These are phyloP conservation scores for Flexamia atlantica DNA, from an alignment of 2,888 invertebrate species.

Conservation along the genomic window DNA sequence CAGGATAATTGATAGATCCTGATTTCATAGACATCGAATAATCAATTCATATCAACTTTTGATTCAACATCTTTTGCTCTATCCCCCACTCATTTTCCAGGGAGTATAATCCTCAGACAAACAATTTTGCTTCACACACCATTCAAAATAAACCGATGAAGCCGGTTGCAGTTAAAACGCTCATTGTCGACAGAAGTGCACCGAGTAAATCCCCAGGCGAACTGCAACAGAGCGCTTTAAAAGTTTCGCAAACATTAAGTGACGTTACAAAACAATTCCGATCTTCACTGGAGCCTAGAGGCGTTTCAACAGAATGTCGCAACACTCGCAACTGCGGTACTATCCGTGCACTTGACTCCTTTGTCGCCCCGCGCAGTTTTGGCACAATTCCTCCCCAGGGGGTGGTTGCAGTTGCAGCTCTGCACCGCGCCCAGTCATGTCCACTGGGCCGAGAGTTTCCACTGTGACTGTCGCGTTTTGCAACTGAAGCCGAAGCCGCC, in stretches of 20 bases:
- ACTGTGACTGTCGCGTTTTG: neutral
- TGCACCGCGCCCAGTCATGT: neutral
- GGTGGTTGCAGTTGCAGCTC: neutral
- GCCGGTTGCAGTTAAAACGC: no score
- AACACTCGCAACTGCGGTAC: neutral
- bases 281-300: neutral
- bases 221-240: neutral
- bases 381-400: neutral
- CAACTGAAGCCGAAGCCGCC: conserved; percentile 15
- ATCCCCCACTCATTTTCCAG: no score
- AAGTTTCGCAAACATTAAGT: conserved; percentile 7
- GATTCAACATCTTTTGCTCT: no score
- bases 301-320: neutral
- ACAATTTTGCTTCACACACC: no score
- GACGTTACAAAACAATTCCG: conserved; percentile 14
- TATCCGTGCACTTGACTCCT: conserved; percentile 28
- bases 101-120: no score
- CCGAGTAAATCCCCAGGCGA: neutral
- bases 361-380: neutral
- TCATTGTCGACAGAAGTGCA: no score
- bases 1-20: no score
- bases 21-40: no score
- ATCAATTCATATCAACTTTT: no score
- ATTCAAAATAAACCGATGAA: no score
- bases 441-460: conserved; percentile 16